Percentiles rank a stretch among this genome's conserved stretches.
phyloP scores from a whole-genome alignment of 2,888 invertebrate species.

The Xestobium rufovillosum region DNA sequence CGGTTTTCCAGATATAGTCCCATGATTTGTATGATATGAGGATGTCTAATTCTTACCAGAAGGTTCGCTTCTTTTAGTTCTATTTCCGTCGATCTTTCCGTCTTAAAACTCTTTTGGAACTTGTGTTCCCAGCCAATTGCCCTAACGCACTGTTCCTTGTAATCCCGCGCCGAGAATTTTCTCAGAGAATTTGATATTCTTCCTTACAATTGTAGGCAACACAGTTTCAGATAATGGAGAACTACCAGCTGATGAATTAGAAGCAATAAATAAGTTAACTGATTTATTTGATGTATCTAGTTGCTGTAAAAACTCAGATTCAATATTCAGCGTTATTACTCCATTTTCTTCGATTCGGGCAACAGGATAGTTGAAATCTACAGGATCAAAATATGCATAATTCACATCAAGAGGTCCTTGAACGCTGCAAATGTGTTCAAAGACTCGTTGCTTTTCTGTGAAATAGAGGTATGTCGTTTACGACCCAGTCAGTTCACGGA shows the following conservation, averaged over 20 bases:
- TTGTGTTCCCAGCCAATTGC: background rate
- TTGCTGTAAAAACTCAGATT: background rate
- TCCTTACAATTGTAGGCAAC: background rate
- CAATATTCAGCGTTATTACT: background rate
- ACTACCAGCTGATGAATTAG: background rate
- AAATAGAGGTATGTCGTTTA: background rate
- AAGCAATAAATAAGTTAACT: constrained; percentile 1
- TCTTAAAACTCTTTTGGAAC: too few relatives aligned
- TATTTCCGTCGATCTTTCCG: too few relatives aligned
- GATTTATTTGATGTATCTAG: background rate
- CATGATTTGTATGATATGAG: too few relatives aligned
- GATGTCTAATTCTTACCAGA: too few relatives aligned
- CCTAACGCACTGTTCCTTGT: background rate
- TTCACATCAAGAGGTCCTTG: constrained; percentile 2
- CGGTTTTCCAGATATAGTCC: too few relatives aligned
- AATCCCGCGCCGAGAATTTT: constrained; percentile 2
- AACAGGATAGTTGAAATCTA: constrained; percentile 2
- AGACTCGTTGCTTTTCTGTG: background rate
- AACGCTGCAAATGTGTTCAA: background rate
- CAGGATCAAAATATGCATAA: constrained; percentile 2
- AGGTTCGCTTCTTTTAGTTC: too few relatives aligned
- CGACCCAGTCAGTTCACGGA: too few relatives aligned
- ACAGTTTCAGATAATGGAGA: background rate
- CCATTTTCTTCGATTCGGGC: constrained; percentile 3
- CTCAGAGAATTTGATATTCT: constrained; percentile 4